phyloP scores from a whole-genome alignment of 1,140 invertebrate species.

The Megalopta genalis region DNA sequence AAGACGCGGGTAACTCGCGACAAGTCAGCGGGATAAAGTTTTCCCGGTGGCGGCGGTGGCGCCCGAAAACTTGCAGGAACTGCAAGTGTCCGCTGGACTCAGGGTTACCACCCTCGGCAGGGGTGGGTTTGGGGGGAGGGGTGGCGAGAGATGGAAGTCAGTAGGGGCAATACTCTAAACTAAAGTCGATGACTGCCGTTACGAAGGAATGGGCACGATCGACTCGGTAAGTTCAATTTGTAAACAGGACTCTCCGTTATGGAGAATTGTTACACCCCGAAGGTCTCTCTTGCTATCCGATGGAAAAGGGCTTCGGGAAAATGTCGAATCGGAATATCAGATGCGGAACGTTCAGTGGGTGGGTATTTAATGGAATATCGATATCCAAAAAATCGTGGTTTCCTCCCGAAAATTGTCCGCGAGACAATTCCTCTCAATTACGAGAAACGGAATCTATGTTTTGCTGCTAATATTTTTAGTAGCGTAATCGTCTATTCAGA shows the following conservation, averaged over 20 bases:
- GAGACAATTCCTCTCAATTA: too few relatives aligned
- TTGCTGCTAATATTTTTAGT: too few relatives aligned
- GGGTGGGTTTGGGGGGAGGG: neutral
- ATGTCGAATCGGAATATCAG: conserved; percentile 31
- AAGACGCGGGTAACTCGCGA: conserved; percentile 65
- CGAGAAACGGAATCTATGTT: too few relatives aligned
- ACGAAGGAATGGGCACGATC: conserved; percentile 36
- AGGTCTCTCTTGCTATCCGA: neutral
- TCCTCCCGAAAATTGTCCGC: too few relatives aligned
- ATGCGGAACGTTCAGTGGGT: conserved; percentile 33
- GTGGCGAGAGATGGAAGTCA: conserved; percentile 30
- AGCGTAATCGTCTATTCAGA: too few relatives aligned
- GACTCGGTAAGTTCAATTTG: conserved; percentile 68
- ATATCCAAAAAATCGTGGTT: too few relatives aligned
- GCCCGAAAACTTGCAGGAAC: conserved; percentile 72
- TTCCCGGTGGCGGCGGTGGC: conserved; percentile 56
- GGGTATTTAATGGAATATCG: too few relatives aligned
- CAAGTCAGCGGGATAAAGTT: conserved; percentile 76
- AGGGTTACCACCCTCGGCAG: conserved; percentile 15
- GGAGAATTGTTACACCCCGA: conserved; percentile 66
- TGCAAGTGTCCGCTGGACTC: conserved; percentile 58
- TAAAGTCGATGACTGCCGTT: conserved; percentile 60
- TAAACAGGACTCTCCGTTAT: conserved; percentile 73
- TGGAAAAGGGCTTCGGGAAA: neutral
- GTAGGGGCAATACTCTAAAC: conserved; percentile 60